A percentile compares a stretch with the other conserved stretches of the same genome.
These are phyloP conservation scores for Gymnoscelis rufifasciata DNA, from an alignment of 2,888 invertebrate species.

Conservation along the genomic window DNA sequence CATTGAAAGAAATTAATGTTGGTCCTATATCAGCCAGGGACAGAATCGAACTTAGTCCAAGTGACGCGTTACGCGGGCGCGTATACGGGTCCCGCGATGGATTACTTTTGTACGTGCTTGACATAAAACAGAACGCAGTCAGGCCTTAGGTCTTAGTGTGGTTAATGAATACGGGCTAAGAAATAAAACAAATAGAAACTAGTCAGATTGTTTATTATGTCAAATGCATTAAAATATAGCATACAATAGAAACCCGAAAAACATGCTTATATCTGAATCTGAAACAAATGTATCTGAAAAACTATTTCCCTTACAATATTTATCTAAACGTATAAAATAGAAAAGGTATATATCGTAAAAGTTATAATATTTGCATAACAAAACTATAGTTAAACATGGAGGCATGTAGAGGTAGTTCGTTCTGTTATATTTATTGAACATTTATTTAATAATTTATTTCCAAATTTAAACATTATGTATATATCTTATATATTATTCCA, in stretches of 20 bases:
- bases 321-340: slow-evolving; percentile 67
- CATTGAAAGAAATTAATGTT: no score
- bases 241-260: slow-evolving; percentile 56
- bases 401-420: slow-evolving; percentile 75
- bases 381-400: slow-evolving; percentile 65
- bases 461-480: no score
- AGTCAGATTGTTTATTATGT: slow-evolving; percentile 73
- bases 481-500: no score
- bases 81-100: no score
- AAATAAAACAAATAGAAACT: slow-evolving; percentile 47
- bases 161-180: neutral
- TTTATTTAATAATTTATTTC: no score
- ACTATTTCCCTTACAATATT: slow-evolving; percentile 47
- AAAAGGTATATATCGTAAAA: slow-evolving; percentile 48
- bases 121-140: no score
- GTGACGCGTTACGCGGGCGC: no score
- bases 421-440: slow-evolving; percentile 33
- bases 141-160: no score
- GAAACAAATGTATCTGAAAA: slow-evolving; percentile 20
- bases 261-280: slow-evolving; percentile 45
- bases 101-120: no score
- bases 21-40: no score
- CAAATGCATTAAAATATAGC: slow-evolving; percentile 57
- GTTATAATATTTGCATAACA: slow-evolving; percentile 49
- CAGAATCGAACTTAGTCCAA: no score